Evolutionary conservation across 2,113 vertebrate genomes (phyloP).

Genomic region (Gnathonemus echidnorhynchus): DNA sequence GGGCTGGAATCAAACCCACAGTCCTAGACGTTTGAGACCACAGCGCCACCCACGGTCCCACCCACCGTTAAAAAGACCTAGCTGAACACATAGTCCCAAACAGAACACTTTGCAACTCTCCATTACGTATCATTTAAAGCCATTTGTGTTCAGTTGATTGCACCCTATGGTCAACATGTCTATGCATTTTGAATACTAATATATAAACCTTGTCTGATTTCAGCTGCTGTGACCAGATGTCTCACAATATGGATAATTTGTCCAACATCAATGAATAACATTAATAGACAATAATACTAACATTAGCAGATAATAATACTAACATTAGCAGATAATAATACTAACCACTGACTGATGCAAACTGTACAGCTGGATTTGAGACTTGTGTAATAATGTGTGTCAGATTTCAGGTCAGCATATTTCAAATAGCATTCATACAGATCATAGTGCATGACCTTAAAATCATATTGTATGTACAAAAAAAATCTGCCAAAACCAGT

Average conservation of each 20-base stretch:
- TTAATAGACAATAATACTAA: neutral
- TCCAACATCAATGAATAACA: neutral
- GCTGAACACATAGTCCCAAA: neutral
- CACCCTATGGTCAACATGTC: neutral
- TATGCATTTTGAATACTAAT: neutral
- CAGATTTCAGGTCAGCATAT: neutral
- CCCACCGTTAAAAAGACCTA: neutral
- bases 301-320: neutral
- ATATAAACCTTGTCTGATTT: neutral
- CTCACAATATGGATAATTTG: neutral
- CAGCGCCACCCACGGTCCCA: neutral
- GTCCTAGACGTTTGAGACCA: neutral
- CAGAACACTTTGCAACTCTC: neutral
- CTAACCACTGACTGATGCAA: neutral
- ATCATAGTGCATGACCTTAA: neutral
- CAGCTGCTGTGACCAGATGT: neutral
- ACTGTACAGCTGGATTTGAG: neutral
- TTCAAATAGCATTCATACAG: neutral
- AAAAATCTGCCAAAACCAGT: neutral
- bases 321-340: neutral
- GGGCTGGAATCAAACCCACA: neutral
- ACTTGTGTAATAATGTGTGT: neutral
- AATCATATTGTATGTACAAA: neutral
- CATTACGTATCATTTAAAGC: neutral
- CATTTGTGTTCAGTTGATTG: neutral